These are phyloP conservation scores for Otolemur garnettii DNA, from an alignment of 2,113 vertebrate species.

Conservation along the genomic window DNA sequence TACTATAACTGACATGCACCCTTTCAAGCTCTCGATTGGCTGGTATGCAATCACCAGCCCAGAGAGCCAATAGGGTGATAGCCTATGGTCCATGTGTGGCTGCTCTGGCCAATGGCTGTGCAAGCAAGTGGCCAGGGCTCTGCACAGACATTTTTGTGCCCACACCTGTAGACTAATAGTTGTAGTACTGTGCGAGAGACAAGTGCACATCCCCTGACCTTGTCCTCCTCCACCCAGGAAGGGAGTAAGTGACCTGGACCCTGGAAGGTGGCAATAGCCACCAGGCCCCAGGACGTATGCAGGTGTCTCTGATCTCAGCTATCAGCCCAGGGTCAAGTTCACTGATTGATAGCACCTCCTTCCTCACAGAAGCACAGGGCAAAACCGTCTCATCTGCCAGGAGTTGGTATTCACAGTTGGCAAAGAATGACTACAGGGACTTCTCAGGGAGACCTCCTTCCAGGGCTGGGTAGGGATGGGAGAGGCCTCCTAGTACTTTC, in stretches of 20 bases:
- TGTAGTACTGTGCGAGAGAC: no score
- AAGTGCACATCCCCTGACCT: no score
- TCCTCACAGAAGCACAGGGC: rapidly evolving
- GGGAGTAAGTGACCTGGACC: rapidly evolving
- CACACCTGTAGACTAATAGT: rapidly evolving
- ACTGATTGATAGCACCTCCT: no score
- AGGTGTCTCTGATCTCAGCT: neutral
- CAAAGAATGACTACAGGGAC: neutral
- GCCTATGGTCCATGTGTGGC: neutral
- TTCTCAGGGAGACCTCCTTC: neutral
- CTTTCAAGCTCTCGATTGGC: neutral
- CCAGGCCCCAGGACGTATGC: neutral
- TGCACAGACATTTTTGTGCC: neutral
- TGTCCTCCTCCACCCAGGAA: neutral
- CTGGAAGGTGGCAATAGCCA: rapidly evolving
- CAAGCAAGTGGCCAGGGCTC: neutral
- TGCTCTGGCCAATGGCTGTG: neutral
- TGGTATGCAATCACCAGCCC: neutral
- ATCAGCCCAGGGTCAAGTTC: neutral
- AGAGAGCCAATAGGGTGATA: neutral
- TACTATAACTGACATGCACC: rapidly evolving
- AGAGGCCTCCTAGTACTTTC: rapidly evolving
- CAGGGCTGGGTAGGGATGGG: neutral
- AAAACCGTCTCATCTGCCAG: neutral
- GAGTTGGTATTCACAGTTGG: neutral